A percentile compares a stretch with the other conserved stretches of the same genome.
Conservation (phyloP, 2,113 vertebrate genomes). For the Hippopotamus amphibius region DNA sequence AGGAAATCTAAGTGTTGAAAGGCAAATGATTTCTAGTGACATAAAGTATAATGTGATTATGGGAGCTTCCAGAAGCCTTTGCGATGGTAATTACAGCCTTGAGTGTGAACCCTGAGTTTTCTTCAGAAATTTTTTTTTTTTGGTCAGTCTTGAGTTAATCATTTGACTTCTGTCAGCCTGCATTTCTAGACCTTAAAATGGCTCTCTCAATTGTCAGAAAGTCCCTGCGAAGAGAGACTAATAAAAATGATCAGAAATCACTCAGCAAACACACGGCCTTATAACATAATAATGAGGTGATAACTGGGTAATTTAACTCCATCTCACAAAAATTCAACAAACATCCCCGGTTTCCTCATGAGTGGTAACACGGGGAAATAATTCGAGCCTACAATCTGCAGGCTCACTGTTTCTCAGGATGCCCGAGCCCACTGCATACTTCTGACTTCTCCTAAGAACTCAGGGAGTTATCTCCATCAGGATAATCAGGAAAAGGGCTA, state of each 20-base stretch:
- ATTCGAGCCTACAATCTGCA: neutral
- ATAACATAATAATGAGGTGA: neutral
- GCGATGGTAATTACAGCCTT: neutral
- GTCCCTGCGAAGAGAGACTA: slow-evolving; percentile 31
- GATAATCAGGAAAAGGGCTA: neutral
- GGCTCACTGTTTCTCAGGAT: neutral
- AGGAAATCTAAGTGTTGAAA: neutral
- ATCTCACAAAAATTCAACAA: neutral
- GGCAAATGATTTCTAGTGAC: neutral
- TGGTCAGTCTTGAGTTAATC: slow-evolving; percentile 24
- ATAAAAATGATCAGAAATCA: slow-evolving; percentile 53
- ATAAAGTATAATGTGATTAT: neutral
- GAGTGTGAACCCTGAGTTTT: neutral
- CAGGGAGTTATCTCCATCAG: neutral
- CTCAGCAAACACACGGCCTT: neutral
- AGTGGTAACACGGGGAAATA: neutral
- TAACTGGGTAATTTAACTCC: neutral
- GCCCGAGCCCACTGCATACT: neutral
- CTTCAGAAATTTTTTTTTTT: neutral
- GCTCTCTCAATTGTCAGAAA: slow-evolving; percentile 9
- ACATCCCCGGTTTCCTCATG: neutral
- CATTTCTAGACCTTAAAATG: slow-evolving; percentile 33
- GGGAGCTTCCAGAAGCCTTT: neutral
- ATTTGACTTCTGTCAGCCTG: neutral
- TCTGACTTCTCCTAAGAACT: neutral